Conservation (phyloP, 2,888 invertebrate genomes). For the Sphaerophoria taeniata region DNA sequence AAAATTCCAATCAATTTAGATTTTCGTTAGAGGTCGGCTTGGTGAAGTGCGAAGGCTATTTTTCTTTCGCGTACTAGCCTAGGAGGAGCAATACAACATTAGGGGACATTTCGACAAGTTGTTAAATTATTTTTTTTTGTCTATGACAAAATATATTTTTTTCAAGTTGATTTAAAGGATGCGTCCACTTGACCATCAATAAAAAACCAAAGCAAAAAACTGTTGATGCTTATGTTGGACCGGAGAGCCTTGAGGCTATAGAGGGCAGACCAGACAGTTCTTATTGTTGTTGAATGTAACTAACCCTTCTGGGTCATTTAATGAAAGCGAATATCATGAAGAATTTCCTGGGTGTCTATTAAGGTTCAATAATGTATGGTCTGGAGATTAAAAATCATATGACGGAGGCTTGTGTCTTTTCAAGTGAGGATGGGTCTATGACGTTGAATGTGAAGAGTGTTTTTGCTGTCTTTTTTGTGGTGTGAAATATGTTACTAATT, state of each 20-base stretch:
- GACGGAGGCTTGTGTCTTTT: no score
- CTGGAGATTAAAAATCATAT: slow-evolving; percentile 5
- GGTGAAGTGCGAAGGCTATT: neutral
- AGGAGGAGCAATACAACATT: neutral
- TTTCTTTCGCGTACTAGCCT: neutral
- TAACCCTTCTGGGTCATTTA: slow-evolving; percentile 50
- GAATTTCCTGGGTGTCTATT: neutral
- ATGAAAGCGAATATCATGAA: slow-evolving; percentile 5
- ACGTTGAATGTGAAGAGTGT: no score
- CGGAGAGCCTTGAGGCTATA: neutral
- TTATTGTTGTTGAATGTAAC: slow-evolving; percentile 42
- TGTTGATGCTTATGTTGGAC: slow-evolving; percentile 34
- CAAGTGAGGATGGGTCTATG: no score
- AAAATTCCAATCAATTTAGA: slow-evolving; percentile 23
- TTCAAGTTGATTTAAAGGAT: slow-evolving; percentile 28
- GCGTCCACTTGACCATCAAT: slow-evolving; percentile 23
- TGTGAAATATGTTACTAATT: slow-evolving; percentile 3
- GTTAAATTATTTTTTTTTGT: slow-evolving; percentile 11
- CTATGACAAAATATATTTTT: slow-evolving; percentile 20
- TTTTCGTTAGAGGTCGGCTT: neutral
- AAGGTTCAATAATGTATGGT: slow-evolving; percentile 19
- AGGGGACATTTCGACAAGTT: slow-evolving; percentile 28
- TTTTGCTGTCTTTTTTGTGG: neutral
- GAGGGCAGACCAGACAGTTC: neutral
- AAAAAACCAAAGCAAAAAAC: neutral